Evolutionary conservation across 2,113 vertebrate species (phyloP).

Genomic region (Myodes glareolus): DNA sequence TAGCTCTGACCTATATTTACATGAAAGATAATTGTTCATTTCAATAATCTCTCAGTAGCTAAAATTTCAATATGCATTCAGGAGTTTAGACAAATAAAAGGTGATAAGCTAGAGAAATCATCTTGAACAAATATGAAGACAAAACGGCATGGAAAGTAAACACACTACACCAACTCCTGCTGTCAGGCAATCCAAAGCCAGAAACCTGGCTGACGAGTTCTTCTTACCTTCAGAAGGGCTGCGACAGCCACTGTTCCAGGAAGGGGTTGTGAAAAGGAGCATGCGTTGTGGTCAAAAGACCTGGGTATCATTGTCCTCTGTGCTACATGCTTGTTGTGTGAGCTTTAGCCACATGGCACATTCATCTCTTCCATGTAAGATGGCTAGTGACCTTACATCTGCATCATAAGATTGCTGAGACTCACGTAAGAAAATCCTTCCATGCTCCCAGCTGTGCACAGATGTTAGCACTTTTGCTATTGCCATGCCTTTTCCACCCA

Average conservation of each 20-base stretch:
- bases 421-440: neutral
- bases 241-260: neutral
- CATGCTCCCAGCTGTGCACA: neutral
- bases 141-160: neutral
- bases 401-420: neutral
- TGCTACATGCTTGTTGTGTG: neutral
- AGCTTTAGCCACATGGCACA: neutral
- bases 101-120: neutral
- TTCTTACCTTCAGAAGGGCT: neutral
- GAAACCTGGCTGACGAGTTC: neutral
- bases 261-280: neutral
- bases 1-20: neutral
- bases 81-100: slow-evolving; percentile 19
- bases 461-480: accelerated
- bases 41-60: neutral
- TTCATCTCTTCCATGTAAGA: neutral
- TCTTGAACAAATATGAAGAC: slow-evolving; percentile 1
- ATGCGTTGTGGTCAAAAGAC: neutral
- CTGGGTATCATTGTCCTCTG: neutral
- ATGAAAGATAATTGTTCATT: slow-evolving; percentile 20
- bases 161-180: neutral
- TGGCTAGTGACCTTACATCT: neutral
- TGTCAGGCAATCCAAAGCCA: neutral
- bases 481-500: neutral
- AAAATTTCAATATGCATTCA: slow-evolving; percentile 35